Conservation (phyloP, 2,888 invertebrate species). For the Myopa testacea region DNA sequence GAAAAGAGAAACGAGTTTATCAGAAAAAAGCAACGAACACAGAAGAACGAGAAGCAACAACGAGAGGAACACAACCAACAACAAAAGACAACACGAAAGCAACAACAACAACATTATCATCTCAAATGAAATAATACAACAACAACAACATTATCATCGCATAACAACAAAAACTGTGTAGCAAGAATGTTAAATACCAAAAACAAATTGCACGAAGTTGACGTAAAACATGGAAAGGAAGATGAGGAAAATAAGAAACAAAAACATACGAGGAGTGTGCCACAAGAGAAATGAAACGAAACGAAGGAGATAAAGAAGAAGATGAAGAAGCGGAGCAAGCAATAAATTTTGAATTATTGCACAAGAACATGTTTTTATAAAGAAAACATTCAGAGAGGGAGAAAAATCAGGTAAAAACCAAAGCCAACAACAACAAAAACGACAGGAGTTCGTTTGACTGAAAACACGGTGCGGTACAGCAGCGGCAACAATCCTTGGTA, state of each 20-base stretch:
- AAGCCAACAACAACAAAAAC: neutral
- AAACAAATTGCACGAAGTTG: slow-evolving; percentile 1
- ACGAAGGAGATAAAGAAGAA: neutral
- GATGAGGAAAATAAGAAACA: neutral
- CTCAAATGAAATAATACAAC: neutral
- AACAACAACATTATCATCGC: neutral
- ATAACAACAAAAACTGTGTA: neutral
- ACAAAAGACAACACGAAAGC: neutral
- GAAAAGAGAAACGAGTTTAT: slow-evolving; percentile 28
- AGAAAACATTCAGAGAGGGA: neutral
- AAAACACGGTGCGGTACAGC: too few relatives aligned
- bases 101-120: slow-evolving; percentile 19
- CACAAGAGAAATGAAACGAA: neutral
- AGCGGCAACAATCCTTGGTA: too few relatives aligned
- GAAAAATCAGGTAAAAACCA: neutral
- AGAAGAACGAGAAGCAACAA: neutral
- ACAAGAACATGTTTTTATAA: neutral
- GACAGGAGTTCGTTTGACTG: too few relatives aligned
- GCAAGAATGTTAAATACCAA: slow-evolving; percentile 22
- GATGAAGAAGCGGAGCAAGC: neutral
- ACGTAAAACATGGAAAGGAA: neutral
- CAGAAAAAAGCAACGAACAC: neutral
- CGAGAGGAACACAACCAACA: slow-evolving; percentile 22
- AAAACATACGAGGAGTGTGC: neutral
- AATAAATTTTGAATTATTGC: slow-evolving; percentile 27